Conservation (phyloP, 2,113 vertebrate species). For the Anarrhichthys ocellatus region DNA sequence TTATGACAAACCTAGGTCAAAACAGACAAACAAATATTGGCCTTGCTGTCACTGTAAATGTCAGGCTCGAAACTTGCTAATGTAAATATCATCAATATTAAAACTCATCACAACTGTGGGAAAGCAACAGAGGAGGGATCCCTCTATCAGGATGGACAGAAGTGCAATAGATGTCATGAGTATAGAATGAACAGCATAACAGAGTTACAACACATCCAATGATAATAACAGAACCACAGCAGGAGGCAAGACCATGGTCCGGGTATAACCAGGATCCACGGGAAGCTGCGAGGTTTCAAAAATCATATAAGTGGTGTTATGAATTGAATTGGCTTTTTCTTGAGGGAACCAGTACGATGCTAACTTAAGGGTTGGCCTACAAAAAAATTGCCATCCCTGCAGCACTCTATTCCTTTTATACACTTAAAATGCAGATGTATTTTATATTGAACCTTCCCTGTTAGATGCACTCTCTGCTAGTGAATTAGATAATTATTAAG, state of each 20-base stretch:
- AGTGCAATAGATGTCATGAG: no score
- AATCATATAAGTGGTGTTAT: no score
- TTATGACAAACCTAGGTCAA: background rate
- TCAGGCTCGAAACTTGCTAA: background rate
- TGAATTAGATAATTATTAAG: conserved; percentile 46
- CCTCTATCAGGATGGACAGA: no score
- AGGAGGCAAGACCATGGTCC: no score
- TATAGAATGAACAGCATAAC: no score
- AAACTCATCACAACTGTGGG: background rate
- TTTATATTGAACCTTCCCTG: conserved; percentile 23
- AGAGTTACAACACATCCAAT: no score
- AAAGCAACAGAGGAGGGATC: no score
- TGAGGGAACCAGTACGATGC: background rate
- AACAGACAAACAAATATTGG: background rate
- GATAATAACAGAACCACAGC: no score
- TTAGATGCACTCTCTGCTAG: conserved; percentile 13
- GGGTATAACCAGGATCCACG: no score
- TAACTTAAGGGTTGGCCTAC: background rate
- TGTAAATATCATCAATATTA: background rate
- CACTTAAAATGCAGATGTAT: conserved; percentile 32
- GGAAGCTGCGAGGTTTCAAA: no score
- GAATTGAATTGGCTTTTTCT: background rate
- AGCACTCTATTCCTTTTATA: background rate
- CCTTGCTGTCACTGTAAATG: background rate
- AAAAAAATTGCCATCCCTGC: background rate